These are phyloP conservation scores for Puffinus mauretanicus DNA, from an alignment of 2,113 vertebrate species.

Conservation along the genomic window DNA sequence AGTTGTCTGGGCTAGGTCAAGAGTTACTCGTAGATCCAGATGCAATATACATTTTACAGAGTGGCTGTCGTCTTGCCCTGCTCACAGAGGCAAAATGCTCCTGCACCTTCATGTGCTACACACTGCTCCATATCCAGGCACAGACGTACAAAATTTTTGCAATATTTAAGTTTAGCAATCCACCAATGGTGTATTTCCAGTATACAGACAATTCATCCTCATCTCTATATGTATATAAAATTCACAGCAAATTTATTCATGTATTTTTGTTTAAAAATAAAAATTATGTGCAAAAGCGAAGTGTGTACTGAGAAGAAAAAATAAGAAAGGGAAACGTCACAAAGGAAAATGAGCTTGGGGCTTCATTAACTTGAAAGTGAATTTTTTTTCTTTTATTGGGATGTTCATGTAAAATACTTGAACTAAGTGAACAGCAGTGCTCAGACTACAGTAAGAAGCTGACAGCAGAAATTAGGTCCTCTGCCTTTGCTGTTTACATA, in stretches of 20 bases:
- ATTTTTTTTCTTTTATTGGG: not conserved
- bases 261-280: not conserved
- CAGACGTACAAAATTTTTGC: not conserved
- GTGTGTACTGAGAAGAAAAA: not conserved
- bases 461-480: not conserved
- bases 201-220: not conserved
- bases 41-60: slow-evolving; percentile 60
- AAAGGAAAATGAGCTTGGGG: not conserved
- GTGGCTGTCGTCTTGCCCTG: not conserved
- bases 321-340: not conserved
- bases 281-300: not conserved
- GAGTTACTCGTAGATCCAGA: slow-evolving; percentile 69
- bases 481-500: not conserved
- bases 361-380: not conserved
- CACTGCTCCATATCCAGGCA: not conserved
- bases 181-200: not conserved
- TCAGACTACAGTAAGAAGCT: not conserved
- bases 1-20: slow-evolving; percentile 69
- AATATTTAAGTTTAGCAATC: not conserved
- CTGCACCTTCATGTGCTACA: not conserved
- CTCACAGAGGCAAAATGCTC: not conserved
- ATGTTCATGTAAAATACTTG: not conserved
- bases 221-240: not conserved
- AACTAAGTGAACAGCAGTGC: not conserved
- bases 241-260: not conserved